These are phyloP conservation scores for Phyllopteryx taeniolatus DNA, from an alignment of 2,113 vertebrate genomes.

Conservation along the genomic window DNA sequence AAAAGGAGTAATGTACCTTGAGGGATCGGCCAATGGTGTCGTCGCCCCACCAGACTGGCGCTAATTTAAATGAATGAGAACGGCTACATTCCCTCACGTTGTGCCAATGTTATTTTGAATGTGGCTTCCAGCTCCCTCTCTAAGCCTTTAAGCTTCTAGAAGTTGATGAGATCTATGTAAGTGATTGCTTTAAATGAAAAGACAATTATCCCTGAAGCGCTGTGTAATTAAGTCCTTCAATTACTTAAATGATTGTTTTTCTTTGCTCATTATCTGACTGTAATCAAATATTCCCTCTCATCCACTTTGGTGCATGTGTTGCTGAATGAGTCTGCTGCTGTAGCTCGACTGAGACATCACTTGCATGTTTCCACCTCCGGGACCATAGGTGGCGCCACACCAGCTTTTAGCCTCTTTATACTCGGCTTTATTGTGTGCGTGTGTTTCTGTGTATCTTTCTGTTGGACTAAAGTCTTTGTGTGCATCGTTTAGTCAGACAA, in stretches of 20 bases:
- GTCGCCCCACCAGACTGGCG: not conserved
- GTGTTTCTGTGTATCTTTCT: too few species aligned
- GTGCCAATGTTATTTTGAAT: not conserved
- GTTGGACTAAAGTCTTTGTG: too few species aligned
- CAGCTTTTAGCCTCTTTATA: not conserved
- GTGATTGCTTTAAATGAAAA: conserved; percentile 41
- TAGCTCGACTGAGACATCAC: not conserved
- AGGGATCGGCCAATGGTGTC: not conserved
- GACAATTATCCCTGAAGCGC: conserved; percentile 35
- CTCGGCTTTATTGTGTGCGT: not conserved
- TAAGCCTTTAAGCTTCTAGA: conserved; percentile 19
- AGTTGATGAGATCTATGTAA: conserved; percentile 3
- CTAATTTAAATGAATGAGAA: not conserved
- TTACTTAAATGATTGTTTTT: conserved; percentile 31
- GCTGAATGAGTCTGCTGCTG: not conserved
- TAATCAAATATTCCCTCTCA: conserved; percentile 1
- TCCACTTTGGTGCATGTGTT: not conserved
- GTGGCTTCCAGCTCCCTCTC: not conserved
- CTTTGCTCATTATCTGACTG: not conserved
- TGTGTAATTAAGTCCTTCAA: conserved; percentile 41
- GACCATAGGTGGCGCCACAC: not conserved
- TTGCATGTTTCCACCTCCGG: too few species aligned
- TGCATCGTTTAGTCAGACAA: not conserved
- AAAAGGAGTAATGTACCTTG: not conserved
- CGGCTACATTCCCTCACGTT: not conserved